Evolutionary conservation across 2,888 invertebrate species (phyloP), one percentile per base, ranked within the genome.

Genomic region (Cynaeus angustus): DNA sequence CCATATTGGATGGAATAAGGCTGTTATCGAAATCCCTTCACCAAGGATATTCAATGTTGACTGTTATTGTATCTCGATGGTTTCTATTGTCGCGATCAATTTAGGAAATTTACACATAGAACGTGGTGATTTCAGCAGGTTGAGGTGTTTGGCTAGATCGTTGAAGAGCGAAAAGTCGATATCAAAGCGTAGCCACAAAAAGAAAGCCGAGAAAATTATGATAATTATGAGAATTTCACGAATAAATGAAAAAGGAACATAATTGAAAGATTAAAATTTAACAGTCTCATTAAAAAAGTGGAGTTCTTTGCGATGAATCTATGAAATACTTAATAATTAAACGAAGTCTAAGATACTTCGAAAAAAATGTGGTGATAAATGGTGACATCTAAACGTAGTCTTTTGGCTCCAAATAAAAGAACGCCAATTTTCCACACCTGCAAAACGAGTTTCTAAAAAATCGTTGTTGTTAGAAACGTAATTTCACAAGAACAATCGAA

Each of bases 51-150:
- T 37, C 37, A n/a, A n/a, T 37, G 37, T 37, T 37, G 37, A 37
- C 37, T 37, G 37, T 37, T 37, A 37, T 37, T 37, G 37, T 37
- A 37, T n/a, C 37, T 37, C 37, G n/a, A 37, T 37, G n/a, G 37
- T 2, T 37, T n/a, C 37, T 37, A 37, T 37, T 37, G 37, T 37
- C 37, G 37, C n/a, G 37, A n/a, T 8, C 37, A 5, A 7, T n/a
- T 37, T 7, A 37, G 9, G 6, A 37, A 37, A n/a, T 37, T 21
- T 21, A 21, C 21, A 21, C 37, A 37, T 37, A 1, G 9, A 37
- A 37, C 9, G 37, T 37, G 37, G n/a, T 7, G 8, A 37, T 37
- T 21, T 21, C 21, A 21, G 21, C 37, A n/a, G n/a, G 37, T n/a
- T 37, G 21, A 21, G 2, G 21, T 21, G 1, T 21, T 21, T 4